Evolutionary conservation across 2,113 vertebrate genomes (phyloP), one percentile per base, ranked within the genome.

Genomic region (Eonycteris spelaea): DNA sequence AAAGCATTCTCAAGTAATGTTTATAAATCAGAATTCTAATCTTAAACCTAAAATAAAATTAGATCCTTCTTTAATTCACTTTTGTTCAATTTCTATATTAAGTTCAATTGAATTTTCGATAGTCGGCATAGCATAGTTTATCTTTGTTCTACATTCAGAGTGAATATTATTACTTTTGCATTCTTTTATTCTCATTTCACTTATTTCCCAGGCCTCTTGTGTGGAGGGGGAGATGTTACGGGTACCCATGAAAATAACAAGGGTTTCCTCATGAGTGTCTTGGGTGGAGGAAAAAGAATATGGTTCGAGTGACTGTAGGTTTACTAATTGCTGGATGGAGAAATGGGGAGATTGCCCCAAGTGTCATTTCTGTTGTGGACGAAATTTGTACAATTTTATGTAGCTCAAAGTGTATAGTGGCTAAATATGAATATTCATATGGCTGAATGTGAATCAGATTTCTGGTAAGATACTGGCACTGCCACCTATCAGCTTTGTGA

Each of bases 21-120:
- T 89, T 7, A 55, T 33, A 87, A 82, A 40, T 8, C 30, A 59
- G 24, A 53, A 74, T 71, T 86, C 45, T 51, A 51, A 95, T 57
- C 43, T 33, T 55, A 73, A 95, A 55, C 28, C 43, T 75, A 86
- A 93, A 93, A 55, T 96, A 77, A 91, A 93, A 73, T 80, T 79
- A 75, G 26, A 26, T 93, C 30, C 73, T 51, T 89, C 48, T 78
- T 61, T 70, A 75, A 55, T 93, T 65, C 18, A 79, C 3, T 15
- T 73, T 71, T 43, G 28, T 93, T 95, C 2, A 16, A 6, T 45
- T 86, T 6, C 24, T 84, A 1, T 70, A 10, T 67, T 48, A 71
- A 75, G 3, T 82, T 12, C 51, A 67, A 68, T 10, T 2, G 45
- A 63, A 67, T 59, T 63, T 96, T 93, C 70, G 67, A 45, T 59